Conservation (phyloP, 2,888 invertebrate species). For the Papilio protenor region DNA sequence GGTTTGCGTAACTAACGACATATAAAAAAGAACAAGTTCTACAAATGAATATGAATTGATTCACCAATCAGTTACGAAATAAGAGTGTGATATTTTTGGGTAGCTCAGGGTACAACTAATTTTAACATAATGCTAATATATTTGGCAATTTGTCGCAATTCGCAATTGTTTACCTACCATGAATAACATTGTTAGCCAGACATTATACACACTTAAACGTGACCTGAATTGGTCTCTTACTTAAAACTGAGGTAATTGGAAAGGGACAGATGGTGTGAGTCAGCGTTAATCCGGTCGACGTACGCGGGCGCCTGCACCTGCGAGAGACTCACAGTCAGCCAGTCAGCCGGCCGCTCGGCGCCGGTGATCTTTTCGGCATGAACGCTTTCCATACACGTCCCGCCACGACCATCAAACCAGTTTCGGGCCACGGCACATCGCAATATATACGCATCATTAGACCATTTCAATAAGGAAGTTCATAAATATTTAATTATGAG, state of each 20-base stretch:
- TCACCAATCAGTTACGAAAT: neutral
- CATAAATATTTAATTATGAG: conserved; percentile 38
- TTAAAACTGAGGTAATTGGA: conserved; percentile 36
- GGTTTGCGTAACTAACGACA: neutral
- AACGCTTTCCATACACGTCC: conserved; percentile 35
- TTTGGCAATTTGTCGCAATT: neutral
- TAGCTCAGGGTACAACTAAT: neutral
- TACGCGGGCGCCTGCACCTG: conserved; percentile 11
- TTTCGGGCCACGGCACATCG: conserved; percentile 34
- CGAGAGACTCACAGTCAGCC: conserved; percentile 26
- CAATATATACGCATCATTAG: conserved; percentile 22
- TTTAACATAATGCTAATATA: neutral
- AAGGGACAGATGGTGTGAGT: conserved; percentile 41
- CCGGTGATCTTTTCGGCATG: conserved; percentile 28
- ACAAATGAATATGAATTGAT: neutral
- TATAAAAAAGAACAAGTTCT: neutral
- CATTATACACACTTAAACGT: conserved; percentile 1
- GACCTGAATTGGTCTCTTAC: conserved; percentile 23
- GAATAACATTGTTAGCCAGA: conserved; percentile 3
- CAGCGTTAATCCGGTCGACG: conserved; percentile 42
- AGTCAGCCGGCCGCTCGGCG: conserved; percentile 24
- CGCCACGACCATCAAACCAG: conserved; percentile 36
- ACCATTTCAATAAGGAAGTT: conserved; percentile 22
- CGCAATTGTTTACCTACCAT: neutral
- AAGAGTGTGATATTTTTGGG: neutral